Conservation (phyloP, 2,888 invertebrate species). For the Saturnia japonica region DNA sequence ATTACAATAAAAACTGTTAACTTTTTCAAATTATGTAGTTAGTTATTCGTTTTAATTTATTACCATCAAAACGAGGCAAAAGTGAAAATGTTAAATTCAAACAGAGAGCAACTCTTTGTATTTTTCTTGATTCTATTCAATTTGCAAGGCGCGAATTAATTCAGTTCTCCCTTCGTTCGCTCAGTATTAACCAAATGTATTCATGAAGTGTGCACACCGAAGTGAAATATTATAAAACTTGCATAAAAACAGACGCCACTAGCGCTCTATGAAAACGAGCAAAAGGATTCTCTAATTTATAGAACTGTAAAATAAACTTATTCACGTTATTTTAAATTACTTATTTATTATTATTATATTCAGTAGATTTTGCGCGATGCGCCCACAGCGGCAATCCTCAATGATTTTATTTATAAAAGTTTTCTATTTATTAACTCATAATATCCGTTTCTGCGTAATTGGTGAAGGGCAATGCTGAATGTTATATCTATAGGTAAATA, state of each 20-base stretch:
- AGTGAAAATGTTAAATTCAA: conserved; percentile 32
- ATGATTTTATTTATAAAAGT: no score
- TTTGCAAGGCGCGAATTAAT: conserved; percentile 51
- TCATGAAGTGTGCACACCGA: conserved; percentile 45
- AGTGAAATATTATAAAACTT: conserved; percentile 13
- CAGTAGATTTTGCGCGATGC: no score
- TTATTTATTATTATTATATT: no score
- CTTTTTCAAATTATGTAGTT: neutral
- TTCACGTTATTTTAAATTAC: no score
- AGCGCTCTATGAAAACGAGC: conserved; percentile 10
- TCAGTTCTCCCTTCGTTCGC: conserved; percentile 39
- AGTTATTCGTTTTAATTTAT: neutral
- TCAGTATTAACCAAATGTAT: conserved; percentile 59
- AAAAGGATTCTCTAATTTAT: neutral
- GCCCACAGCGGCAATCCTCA: no score
- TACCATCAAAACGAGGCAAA: conserved; percentile 15
- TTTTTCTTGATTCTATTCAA: conserved; percentile 53
- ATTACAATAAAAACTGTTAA: no score
- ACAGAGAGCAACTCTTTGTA: conserved; percentile 29
- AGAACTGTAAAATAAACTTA: neutral
- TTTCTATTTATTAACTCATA: no score
- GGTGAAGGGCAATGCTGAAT: no score
- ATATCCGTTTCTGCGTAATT: no score
- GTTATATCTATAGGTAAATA: no score
- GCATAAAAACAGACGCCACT: neutral